These are phyloP conservation scores for Pseudobourletiella spinata DNA, from an alignment of 1,140 invertebrate genomes.

Conservation along the genomic window DNA sequence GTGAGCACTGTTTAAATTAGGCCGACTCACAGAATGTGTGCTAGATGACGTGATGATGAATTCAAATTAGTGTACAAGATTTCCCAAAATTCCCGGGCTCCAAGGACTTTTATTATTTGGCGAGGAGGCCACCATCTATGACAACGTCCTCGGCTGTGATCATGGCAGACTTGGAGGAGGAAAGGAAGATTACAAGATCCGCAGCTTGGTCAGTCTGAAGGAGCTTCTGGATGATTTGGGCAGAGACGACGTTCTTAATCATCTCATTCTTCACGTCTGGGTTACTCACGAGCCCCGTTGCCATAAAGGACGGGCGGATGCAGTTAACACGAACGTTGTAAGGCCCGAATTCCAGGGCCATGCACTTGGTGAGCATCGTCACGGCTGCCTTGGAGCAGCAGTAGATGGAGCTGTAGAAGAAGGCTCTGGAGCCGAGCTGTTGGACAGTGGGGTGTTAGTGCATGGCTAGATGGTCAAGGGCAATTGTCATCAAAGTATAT, in stretches of 20 bases:
- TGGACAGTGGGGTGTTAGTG: too few relatives aligned
- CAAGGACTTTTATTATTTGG: too few relatives aligned
- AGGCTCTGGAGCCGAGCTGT: neutral
- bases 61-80: too few relatives aligned
- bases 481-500: too few relatives aligned
- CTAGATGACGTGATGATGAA: too few relatives aligned
- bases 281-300: neutral
- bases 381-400: constrained; percentile 37
- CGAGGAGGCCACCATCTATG: neutral
- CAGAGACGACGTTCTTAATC: neutral
- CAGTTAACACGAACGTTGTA: constrained; percentile 41
- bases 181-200: neutral
- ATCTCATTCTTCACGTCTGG: neutral
- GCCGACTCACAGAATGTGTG: too few relatives aligned
- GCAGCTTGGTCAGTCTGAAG: neutral
- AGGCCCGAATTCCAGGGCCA: constrained; percentile 41
- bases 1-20: too few relatives aligned
- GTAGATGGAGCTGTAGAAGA: neutral
- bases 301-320: constrained; percentile 9
- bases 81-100: too few relatives aligned
- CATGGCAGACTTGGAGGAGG: neutral
- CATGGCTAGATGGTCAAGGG: too few relatives aligned
- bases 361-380: constrained; percentile 41
- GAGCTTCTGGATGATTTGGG: neutral
- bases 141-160: neutral